Percentiles rank a stretch among this genome's conserved stretches.
These are phyloP conservation scores for Gobio occitaniae DNA, from an alignment of 2,797 vertebrate species.

Conservation along the genomic window DNA sequence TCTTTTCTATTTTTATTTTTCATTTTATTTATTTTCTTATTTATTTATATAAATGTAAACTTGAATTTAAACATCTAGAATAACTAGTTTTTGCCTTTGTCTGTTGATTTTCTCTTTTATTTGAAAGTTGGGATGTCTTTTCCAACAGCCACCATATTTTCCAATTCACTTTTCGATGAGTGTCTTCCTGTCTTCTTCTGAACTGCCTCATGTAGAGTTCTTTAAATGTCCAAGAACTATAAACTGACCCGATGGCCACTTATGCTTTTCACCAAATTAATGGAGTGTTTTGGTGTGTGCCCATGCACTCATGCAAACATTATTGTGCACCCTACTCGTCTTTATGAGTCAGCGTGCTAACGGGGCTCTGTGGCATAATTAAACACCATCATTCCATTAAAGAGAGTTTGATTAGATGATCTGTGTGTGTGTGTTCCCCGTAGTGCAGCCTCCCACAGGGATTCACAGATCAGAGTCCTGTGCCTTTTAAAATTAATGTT, in stretches of 20 bases:
- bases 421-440: constrained; percentile 7
- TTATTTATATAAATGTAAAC: not conserved
- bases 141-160: not conserved
- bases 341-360: constrained; percentile 18
- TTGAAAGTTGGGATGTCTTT: not conserved
- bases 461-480: constrained; percentile 28
- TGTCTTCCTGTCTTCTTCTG: not conserved
- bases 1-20: not conserved
- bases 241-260: constrained; percentile 24
- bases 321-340: not conserved
- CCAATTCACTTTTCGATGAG: not conserved
- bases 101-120: not conserved
- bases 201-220: not conserved
- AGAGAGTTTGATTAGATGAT: constrained; percentile 41
- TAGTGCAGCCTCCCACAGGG: not conserved
- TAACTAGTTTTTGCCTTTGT: not conserved
- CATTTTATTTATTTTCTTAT: not conserved
- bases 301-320: not conserved
- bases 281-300: constrained; percentile 13
- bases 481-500: constrained; percentile 11
- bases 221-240: constrained; percentile 15
- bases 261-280: not conserved
- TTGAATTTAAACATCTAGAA: not conserved
- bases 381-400: constrained; percentile 43
- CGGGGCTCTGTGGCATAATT: constrained; percentile 29